A percentile compares a stretch with the other conserved stretches of the same genome.
phyloP scores from a whole-genome alignment of 2,797 vertebrate species.

The Sebastes oblongus region DNA sequence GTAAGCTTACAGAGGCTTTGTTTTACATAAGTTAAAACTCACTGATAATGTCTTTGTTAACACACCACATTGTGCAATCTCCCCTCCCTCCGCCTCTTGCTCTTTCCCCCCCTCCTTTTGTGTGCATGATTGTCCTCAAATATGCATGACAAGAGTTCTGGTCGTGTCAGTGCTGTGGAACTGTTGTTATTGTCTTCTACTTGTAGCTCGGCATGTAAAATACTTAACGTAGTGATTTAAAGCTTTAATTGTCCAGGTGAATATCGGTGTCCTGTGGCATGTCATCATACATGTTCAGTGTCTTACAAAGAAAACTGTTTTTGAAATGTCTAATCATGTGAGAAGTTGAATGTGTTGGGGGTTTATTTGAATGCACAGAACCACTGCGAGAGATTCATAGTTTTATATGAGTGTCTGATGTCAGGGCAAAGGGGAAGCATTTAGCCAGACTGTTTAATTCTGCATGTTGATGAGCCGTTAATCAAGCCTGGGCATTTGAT shows the following conservation, averaged over 20 bases:
- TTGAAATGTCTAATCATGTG: slow-evolving; percentile 52
- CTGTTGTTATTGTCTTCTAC: slow-evolving; percentile 36
- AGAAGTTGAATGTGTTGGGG: slow-evolving; percentile 42
- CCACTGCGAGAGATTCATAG: slow-evolving; percentile 41
- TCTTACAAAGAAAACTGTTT: slow-evolving; percentile 54
- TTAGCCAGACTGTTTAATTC: slow-evolving; percentile 70
- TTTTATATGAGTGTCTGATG: slow-evolving; percentile 60
- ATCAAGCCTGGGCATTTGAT: slow-evolving; percentile 75
- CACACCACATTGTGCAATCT: slow-evolving; percentile 48
- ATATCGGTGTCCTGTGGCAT: slow-evolving; percentile 42
- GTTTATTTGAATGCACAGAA: slow-evolving; percentile 17
- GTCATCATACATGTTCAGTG: slow-evolving; percentile 62
- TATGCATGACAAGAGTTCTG: slow-evolving; percentile 66
- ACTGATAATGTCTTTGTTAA: slow-evolving; percentile 41
- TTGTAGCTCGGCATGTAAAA: slow-evolving; percentile 53
- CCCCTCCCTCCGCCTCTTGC: slow-evolving; percentile 47
- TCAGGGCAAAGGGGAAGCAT: slow-evolving; percentile 52
- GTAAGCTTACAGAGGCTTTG: slow-evolving; percentile 37
- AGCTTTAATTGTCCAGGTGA: slow-evolving; percentile 45
- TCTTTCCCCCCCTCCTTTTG: slow-evolving; percentile 32
- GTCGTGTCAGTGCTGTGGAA: slow-evolving; percentile 55
- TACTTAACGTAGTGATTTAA: slow-evolving; percentile 45
- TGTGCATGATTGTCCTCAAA: slow-evolving; percentile 69
- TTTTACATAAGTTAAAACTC: slow-evolving; percentile 40
- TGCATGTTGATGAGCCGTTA: slow-evolving; percentile 77